Conservation (phyloP, 2,113 vertebrate genomes). For the Indri indri region DNA sequence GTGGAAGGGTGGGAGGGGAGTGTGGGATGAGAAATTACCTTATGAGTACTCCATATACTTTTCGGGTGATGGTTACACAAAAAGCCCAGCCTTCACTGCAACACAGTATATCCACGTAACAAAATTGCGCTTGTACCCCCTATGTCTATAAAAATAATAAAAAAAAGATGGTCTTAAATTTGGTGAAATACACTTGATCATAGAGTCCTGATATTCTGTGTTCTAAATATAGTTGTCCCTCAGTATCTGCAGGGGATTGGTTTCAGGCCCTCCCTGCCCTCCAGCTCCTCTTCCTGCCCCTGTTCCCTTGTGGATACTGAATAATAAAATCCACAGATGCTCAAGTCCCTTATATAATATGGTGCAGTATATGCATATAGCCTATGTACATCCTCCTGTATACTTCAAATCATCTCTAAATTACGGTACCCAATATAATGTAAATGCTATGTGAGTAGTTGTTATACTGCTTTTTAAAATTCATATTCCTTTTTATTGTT, state of each 20-base stretch:
- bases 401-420: not conserved
- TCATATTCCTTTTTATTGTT: not conserved
- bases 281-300: not conserved
- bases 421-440: not conserved
- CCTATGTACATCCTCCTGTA: not conserved
- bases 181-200: not conserved
- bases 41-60: too few relatives aligned
- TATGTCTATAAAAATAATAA: not conserved
- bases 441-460: not conserved
- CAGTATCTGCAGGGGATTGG: not conserved
- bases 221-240: not conserved
- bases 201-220: not conserved
- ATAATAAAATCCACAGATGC: not conserved
- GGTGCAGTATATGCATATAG: not conserved
- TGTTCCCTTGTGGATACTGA: not conserved
- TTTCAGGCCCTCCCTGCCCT: not conserved
- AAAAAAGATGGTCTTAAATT: not conserved
- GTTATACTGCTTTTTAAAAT: not conserved
- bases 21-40: too few relatives aligned
- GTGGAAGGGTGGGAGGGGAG: too few relatives aligned
- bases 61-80: too few relatives aligned
- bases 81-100: too few relatives aligned
- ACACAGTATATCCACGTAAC: too few relatives aligned
- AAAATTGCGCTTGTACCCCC: too few relatives aligned
- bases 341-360: not conserved